Evolutionary conservation across 2,113 vertebrate species (phyloP), one percentile per base, ranked within the genome.

Genomic region (Stigmatopora argus): DNA sequence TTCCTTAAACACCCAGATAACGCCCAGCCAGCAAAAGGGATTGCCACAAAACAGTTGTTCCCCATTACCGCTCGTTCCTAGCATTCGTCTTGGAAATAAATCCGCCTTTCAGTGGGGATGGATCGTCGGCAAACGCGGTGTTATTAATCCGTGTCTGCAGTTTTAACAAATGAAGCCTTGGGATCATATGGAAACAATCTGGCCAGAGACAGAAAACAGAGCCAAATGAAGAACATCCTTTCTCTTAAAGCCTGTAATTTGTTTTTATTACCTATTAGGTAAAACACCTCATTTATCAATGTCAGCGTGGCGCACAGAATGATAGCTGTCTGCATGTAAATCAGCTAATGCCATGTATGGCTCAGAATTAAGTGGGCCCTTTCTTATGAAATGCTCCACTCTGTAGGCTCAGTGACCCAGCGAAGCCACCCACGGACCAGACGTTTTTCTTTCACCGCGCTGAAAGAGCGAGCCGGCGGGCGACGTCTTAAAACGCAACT

Each of bases 221-320:
- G 75, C 83, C 87, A 83, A 88, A 89, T 85, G 87, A 88, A 90
- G 89, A 90, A 89, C 88, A 91, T 90, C 90, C 88, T 86, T 88
- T 88, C 84, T 89, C 85, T 88, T 86, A 83, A 88, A 86, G 85
- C 78, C 86, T 84, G 88, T 89, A 88, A 90, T 91, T 90, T 91
- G 89, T 92, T 92, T 91, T 90, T 90, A 90, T 91, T 90, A 88
- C 87, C 85, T 88, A 91, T 91, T 90, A 91, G 90, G 87, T 89
- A 86, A 89, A 92, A 92, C 90, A 89, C 89, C 89, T 91, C 89
- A 91, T 92, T 90, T 86, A 91, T 92, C 91, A 92, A 82, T 89
- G 90, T 92, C 90, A 91, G 62, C 61, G n/a, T 61, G 73, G 23
- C 76, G 82, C 86, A 91, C 91, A 91, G 78, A 91, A 90, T 91